Base-by-base conservation (phyloP, 53 echinoderm and acorn worm genomes). In the Apostichopus leukothele region DNA sequence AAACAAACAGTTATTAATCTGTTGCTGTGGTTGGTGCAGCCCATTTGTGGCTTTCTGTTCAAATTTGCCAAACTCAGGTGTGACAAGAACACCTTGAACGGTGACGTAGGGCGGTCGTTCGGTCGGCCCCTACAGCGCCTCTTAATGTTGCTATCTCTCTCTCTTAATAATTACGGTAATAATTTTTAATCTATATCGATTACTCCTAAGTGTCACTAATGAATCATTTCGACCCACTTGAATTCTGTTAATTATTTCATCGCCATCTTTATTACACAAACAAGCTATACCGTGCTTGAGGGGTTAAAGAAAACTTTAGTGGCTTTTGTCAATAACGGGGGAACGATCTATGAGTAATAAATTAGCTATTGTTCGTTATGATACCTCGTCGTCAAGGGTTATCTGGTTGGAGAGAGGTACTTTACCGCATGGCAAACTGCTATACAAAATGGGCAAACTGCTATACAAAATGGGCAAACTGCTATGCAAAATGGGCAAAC, bases 161-260 rank as follows among this genome's bases (percentile, higher is more conserved):
- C 20, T 71, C 16, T 18, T 71, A 71, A 16, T n/a, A 16, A 19
- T 71, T 71, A 19, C 18, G 6, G n/a, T 71, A 71, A 71, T 71
- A 71, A 16, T 19, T 71, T 71, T 71, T 71, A 71, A 81, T 81
- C 81, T 81, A 11, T 39, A 39, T 81, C 16, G 59, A 23, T 81
- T 59, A 57, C 55, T 50, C 55, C 9, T 81, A 59, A 81, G 26
- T 81, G 22, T 22, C 81, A 81, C 81, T 81, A 81, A 81, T 81
- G 81, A 81, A 81, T 81, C 81, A 81, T 81, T 9, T n/a, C 10
- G n/a, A n/a, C 9, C 81, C 81, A 57, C 81, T 81, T 81, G 55
- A 81, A 54, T 20, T 4, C 81, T 54, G 81, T 81, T 81, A 81
- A 81, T 54, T 59, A 21, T 59, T 59, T 81, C 53, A 81, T 81